phyloP scores from a whole-genome alignment of 2,113 vertebrate genomes.

The Vulpes vulpes region DNA sequence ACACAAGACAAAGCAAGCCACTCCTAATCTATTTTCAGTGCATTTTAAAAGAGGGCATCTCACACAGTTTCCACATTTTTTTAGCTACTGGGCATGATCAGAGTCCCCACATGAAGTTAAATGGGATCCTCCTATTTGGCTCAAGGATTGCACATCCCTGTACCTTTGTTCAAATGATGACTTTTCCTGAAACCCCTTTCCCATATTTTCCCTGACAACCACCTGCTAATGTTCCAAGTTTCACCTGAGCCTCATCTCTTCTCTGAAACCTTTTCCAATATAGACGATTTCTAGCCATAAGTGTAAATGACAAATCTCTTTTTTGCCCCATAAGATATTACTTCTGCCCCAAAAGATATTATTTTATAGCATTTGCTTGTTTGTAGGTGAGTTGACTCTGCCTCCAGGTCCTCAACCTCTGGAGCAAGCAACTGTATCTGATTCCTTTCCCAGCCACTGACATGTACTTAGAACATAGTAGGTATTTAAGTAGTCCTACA shows the following conservation, averaged over 20 bases:
- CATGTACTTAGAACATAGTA: not conserved
- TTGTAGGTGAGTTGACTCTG: not conserved
- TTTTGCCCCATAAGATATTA: not conserved
- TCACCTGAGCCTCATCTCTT: not conserved
- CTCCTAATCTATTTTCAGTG: not conserved
- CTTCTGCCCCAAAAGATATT: not conserved
- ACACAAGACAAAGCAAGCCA: not conserved
- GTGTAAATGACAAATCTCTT: not conserved
- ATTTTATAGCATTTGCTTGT: not conserved
- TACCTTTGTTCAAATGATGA: not conserved
- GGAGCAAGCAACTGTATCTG: not conserved
- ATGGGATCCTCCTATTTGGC: not conserved
- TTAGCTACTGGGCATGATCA: not conserved
- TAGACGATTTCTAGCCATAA: not conserved
- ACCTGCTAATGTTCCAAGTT: not conserved
- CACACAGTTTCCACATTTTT: not conserved
- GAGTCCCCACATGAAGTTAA: not conserved
- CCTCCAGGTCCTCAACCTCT: not conserved
- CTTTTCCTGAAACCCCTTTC: not conserved
- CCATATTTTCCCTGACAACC: not conserved
- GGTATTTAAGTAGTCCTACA: not conserved
- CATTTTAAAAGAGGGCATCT: not conserved
- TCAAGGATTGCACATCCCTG: accelerated
- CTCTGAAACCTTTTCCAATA: not conserved
- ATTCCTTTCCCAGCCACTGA: too few species aligned